A percentile compares a stretch with the other conserved stretches of the same genome.
phyloP scores from a whole-genome alignment of 2,888 invertebrate species.

The Hyles lineata region DNA sequence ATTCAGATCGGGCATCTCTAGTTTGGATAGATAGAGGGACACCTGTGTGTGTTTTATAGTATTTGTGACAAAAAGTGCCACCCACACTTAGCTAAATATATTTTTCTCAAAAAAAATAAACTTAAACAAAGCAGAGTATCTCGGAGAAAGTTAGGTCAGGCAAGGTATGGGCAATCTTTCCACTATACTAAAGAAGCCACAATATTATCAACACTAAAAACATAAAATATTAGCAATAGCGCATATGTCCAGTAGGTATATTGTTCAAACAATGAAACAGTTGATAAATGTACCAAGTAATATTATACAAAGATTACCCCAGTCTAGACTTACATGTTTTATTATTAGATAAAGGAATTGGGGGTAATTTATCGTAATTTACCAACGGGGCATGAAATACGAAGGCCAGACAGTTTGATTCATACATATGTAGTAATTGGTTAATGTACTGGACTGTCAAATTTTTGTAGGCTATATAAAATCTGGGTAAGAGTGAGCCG shows the following conservation, averaged over 20 bases:
- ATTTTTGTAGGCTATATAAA: neutral
- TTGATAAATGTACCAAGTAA: constrained; percentile 28
- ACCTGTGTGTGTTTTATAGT: too few relatives aligned
- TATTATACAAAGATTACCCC: constrained; percentile 4
- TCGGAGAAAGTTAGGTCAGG: too few relatives aligned
- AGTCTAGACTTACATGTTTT: constrained; percentile 9
- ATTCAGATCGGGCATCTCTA: neutral
- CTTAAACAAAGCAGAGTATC: too few relatives aligned
- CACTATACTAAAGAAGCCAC: too few relatives aligned
- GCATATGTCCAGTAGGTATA: neutral
- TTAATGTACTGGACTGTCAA: neutral
- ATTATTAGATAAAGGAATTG: neutral
- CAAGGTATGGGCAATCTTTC: too few relatives aligned
- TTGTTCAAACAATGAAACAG: constrained; percentile 38
- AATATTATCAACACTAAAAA: too few relatives aligned
- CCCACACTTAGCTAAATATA: too few relatives aligned
- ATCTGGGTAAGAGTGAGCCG: too few relatives aligned
- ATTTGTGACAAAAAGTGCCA: too few relatives aligned
- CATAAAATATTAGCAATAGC: neutral
- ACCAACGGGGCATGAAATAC: neutral
- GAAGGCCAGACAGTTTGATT: neutral
- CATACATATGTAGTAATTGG: neutral
- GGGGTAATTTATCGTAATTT: constrained; percentile 20
- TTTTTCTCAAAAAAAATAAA: too few relatives aligned
- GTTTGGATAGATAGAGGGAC: neutral